A percentile compares a stretch with the other conserved stretches of the same genome.
Conservation (phyloP, 2,113 vertebrate species). For the Eulacestoma nigropectus region DNA sequence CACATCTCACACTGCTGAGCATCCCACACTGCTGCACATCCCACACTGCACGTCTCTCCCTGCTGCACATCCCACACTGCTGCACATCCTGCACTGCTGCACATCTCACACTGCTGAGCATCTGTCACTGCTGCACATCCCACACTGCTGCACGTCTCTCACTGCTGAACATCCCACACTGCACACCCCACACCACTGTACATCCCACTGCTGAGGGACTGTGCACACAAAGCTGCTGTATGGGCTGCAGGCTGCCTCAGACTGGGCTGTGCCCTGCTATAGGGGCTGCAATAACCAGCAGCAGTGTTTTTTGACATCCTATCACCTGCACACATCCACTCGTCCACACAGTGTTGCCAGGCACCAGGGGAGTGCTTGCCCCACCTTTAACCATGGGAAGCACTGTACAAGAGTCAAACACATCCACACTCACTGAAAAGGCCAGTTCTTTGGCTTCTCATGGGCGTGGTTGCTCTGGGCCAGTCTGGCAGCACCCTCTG, state of each 20-base stretch:
- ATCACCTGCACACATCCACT: rapidly evolving
- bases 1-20: rapidly evolving
- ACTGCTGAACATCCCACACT: rapidly evolving
- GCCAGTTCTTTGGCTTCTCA: not conserved
- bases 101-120: not conserved
- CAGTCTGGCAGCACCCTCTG: not conserved
- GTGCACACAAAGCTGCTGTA: not conserved
- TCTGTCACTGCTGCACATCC: rapidly evolving
- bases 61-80: rapidly evolving
- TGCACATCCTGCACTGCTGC: too few species aligned
- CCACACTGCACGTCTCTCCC: too few species aligned
- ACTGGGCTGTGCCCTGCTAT: rapidly evolving
- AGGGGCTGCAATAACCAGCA: rapidly evolving
- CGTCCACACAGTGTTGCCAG: rapidly evolving
- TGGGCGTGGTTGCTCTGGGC: rapidly evolving
- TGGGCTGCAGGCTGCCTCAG: not conserved
- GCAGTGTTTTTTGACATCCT: not conserved
- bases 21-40: not conserved
- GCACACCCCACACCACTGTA: rapidly evolving
- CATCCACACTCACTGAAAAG: not conserved
- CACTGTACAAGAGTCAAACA: not conserved
- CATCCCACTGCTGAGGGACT: rapidly evolving
- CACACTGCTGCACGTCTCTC: rapidly evolving
- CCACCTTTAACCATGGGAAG: not conserved
- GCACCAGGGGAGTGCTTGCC: too few species aligned